Evolutionary conservation across 2,797 vertebrate genomes (phyloP), one percentile per base, ranked within the genome.

Genomic region (Chelmon rostratus): DNA sequence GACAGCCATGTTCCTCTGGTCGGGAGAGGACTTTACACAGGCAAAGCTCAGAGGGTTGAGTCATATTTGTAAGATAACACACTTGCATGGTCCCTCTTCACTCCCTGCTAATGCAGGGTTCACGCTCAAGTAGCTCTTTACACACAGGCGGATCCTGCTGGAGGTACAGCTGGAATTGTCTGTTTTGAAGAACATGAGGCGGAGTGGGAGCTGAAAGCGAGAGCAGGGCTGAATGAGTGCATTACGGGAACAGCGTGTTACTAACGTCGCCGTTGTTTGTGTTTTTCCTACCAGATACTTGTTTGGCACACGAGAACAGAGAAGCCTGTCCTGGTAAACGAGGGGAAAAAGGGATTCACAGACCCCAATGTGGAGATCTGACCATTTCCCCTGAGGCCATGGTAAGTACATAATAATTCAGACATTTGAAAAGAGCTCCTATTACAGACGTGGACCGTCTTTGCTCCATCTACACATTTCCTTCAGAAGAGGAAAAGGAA

Each of bases 251-350:
- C 68, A 71, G 78, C 69, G 33, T 57, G 78, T 76, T 62, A 37
- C 82, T 90, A 77, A 91, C 86, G 73, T 58, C 67, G 44, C 53
- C 62, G 61, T 53, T 68, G 79, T 85, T 79, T 88, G 35, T 75
- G 42, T 73, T 81, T 80, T 69, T 81, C 70, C 73, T 65, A 61
- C 74, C 93, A 99, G 98, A 97, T 99, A 92, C 96, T 99, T 40
- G 98, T 99, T 84, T 99, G 98, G 98, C 98, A 99, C 90, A 99
- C 98, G 0, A 96, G 98, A 91, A 99, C 98, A 1, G 98, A 99
- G 92, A 99, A 99, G 88, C 98, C 98, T 0, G 96, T 99, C 89
- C 96, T 99, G 81, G 98, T 99, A 78, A 99, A 99, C 0, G 98
- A 99, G 90, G 98, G 98, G 44, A 99, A 99, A 91, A 99, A 98